Percentiles rank a stretch among this genome's conserved stretches.
phyloP scores from a whole-genome alignment of 2,113 vertebrate species.

The Epinephelus lanceolatus region DNA sequence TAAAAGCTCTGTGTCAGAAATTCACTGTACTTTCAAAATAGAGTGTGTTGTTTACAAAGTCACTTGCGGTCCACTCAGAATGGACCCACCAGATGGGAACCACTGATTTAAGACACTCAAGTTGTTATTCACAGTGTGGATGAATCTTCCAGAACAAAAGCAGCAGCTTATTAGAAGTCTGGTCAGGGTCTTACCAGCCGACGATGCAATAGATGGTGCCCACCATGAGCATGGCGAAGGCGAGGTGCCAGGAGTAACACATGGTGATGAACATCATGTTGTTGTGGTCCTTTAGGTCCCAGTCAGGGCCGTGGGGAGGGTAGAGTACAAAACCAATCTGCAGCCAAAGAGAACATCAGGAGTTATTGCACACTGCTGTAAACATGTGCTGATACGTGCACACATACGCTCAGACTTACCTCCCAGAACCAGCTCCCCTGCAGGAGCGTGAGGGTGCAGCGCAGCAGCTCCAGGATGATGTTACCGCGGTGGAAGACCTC shows the following conservation, averaged over 20 bases:
- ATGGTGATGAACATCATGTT: conserved; percentile 93
- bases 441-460: conserved; percentile 88
- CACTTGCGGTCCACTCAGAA: no score
- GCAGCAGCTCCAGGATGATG: conserved; percentile 91
- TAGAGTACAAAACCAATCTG: conserved; percentile 96
- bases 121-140: background rate
- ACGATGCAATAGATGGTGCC: conserved; percentile 86
- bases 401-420: conserved; percentile 78
- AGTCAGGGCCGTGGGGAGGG: conserved; percentile 88
- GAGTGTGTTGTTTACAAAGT: no score
- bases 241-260: conserved; percentile 96
- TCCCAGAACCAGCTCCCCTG: conserved; percentile 98
- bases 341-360: conserved; percentile 44
- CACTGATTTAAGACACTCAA: background rate
- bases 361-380: rapidly evolving
- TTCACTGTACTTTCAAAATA: no score
- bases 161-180: background rate
- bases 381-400: background rate
- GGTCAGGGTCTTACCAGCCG: conserved; percentile 87
- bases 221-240: conserved; percentile 85
- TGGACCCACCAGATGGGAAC: no score
- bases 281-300: conserved; percentile 89
- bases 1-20: no score
- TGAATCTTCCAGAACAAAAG: background rate
- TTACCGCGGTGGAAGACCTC: conserved; percentile 91